Conservation (phyloP, 2,113 vertebrate species). For the Varanus komodoensis region DNA sequence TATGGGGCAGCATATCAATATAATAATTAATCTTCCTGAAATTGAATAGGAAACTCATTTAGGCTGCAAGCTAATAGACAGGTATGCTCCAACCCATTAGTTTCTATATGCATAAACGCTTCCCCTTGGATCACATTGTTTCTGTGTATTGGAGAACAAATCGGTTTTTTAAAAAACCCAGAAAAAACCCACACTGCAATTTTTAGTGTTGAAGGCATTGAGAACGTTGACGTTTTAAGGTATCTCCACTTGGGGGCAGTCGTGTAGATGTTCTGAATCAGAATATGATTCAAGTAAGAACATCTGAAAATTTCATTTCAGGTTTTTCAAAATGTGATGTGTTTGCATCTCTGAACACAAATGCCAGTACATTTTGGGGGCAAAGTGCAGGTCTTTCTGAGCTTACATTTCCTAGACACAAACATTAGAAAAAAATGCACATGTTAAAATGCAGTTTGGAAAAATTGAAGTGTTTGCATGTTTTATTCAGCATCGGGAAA, state of each 20-base stretch:
- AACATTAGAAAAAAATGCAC: too few species aligned
- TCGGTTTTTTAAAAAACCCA: not conserved
- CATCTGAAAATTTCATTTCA: too few species aligned
- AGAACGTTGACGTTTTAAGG: constrained; percentile 28
- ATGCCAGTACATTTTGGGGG: too few species aligned
- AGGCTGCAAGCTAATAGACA: not conserved
- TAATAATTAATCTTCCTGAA: not conserved
- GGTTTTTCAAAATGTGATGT: too few species aligned
- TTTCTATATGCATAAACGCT: not conserved
- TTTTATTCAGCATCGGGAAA: too few species aligned
- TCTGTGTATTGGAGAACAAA: not conserved
- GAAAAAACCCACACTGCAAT: not conserved
- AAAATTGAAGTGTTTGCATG: too few species aligned
- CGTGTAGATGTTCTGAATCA: not conserved
- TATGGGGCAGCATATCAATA: too few species aligned
- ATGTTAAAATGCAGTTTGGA: too few species aligned
- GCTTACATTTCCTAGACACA: too few species aligned
- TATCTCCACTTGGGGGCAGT: constrained; percentile 64
- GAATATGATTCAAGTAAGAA: not conserved
- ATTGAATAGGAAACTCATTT: not conserved
- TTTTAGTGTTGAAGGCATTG: not conserved
- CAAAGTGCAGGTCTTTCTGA: too few species aligned
- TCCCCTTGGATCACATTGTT: not conserved
- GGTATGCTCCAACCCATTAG: too few species aligned
- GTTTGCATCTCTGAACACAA: too few species aligned